phyloP scores from a whole-genome alignment of 1,140 invertebrate genomes.

The Idris sp. region DNA sequence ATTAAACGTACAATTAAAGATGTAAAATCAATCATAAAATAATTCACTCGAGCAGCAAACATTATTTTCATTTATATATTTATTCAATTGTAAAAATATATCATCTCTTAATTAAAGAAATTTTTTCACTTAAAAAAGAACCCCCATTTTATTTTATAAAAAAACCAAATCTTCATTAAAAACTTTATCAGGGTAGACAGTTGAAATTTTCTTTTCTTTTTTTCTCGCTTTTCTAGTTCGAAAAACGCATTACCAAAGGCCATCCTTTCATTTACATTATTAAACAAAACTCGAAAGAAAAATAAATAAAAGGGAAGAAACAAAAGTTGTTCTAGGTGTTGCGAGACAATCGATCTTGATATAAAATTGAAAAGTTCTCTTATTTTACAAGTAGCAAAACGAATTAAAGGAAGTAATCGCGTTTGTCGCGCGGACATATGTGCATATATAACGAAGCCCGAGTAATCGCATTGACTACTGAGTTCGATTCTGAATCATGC shows the following conservation, averaged over 20 bases:
- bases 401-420: slow-evolving; percentile 62
- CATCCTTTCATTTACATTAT: slow-evolving; percentile 14
- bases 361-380: slow-evolving; percentile 44
- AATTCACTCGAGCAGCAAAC: too few relatives aligned
- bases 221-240: too few relatives aligned
- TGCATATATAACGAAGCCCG: slow-evolving; percentile 56
- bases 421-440: slow-evolving; percentile 49
- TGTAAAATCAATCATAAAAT: too few relatives aligned
- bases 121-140: too few relatives aligned
- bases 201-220: too few relatives aligned
- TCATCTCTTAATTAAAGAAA: too few relatives aligned
- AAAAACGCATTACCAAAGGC: slow-evolving; percentile 3
- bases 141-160: too few relatives aligned
- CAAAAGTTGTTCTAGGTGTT: slow-evolving; percentile 26
- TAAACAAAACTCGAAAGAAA: slow-evolving; percentile 17
- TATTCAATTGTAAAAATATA: too few relatives aligned
- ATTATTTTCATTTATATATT: too few relatives aligned
- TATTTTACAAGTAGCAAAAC: slow-evolving; percentile 51
- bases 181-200: too few relatives aligned
- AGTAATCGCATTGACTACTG: slow-evolving; percentile 61
- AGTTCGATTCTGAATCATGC: slow-evolving; percentile 59
- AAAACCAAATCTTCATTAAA: too few relatives aligned
- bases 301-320: background rate
- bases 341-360: slow-evolving; percentile 43
- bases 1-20: too few relatives aligned